Conservation (phyloP, 30 jellyfish, hydroid and myxozoan species). For the Turritopsis rubra region DNA sequence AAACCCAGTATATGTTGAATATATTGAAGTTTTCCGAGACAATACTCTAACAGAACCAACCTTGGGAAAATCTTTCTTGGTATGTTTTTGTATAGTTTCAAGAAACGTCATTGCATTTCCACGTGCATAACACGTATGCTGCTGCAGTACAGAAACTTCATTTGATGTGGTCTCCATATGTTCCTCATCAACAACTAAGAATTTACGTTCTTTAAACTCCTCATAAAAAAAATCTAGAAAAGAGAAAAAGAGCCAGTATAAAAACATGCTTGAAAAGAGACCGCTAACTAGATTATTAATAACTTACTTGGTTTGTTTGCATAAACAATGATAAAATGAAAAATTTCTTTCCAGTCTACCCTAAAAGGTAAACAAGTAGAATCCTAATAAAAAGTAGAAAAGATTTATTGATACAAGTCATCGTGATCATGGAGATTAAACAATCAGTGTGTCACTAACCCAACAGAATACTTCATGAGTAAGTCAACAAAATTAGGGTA, state of each 20-base stretch:
- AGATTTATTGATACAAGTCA: background rate
- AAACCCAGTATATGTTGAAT: no score
- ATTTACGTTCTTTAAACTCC: constrained; percentile 5
- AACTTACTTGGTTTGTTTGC: constrained; percentile 86
- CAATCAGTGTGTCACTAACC: constrained; percentile 42
- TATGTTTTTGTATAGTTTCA: background rate
- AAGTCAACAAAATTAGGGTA: constrained; percentile 55
- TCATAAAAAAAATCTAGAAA: constrained; percentile 19
- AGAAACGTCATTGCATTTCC: constrained; percentile 20
- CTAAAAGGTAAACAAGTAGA: constrained; percentile 16
- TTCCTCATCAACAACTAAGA: background rate
- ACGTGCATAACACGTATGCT: constrained; percentile 11
- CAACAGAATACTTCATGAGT: constrained; percentile 73
- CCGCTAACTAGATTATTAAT: background rate
- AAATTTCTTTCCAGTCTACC: constrained; percentile 59
- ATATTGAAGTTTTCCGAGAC: no score
- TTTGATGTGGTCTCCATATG: background rate
- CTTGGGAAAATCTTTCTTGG: background rate
- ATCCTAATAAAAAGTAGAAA: background rate
- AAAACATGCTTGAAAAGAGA: background rate
- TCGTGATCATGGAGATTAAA: background rate
- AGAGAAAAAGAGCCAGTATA: background rate
- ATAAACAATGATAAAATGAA: constrained; percentile 53
- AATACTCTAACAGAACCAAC: background rate
- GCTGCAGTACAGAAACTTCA: constrained; percentile 22